A percentile compares a stretch with the other conserved stretches of the same genome.
These are phyloP conservation scores for Oncorhynchus clarkii DNA, from an alignment of 2,113 vertebrate species.

Conservation along the genomic window DNA sequence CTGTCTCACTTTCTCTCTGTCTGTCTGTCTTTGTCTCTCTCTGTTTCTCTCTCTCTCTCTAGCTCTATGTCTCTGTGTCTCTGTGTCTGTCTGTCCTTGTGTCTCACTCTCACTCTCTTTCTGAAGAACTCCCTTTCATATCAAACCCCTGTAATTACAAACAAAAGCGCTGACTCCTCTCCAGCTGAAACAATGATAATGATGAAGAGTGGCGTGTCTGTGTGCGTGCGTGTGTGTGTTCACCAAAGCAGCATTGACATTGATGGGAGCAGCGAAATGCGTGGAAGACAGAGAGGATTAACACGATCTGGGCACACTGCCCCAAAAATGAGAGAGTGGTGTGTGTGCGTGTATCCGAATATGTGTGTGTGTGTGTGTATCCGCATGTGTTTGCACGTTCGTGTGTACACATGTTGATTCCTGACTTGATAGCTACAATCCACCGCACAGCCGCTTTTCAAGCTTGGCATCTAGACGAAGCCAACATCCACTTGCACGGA, in stretches of 20 bases:
- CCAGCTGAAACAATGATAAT: slow-evolving; percentile 76
- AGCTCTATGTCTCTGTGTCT: slow-evolving; percentile 35
- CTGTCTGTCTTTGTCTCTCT: too few species aligned
- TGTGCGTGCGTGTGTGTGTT: slow-evolving; percentile 44
- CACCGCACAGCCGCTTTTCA: slow-evolving; percentile 63
- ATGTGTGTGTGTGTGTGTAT: slow-evolving; percentile 40
- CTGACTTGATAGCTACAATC: slow-evolving; percentile 63
- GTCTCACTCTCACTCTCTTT: slow-evolving; percentile 28
- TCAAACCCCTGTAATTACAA: slow-evolving; percentile 77
- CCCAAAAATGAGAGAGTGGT: slow-evolving; percentile 49
- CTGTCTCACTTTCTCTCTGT: too few species aligned
- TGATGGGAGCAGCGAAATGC: slow-evolving; percentile 65
- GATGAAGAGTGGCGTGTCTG: slow-evolving; percentile 63
- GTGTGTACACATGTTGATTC: slow-evolving; percentile 54
- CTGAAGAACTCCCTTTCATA: slow-evolving; percentile 65
- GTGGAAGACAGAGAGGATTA: slow-evolving; percentile 71
- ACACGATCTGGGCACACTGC: slow-evolving; percentile 70
- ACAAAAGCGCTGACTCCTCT: slow-evolving; percentile 75
- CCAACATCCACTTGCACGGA: slow-evolving; percentile 60
- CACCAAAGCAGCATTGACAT: slow-evolving; percentile 67
- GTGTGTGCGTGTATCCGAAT: slow-evolving; percentile 36
- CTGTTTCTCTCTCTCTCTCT: too few species aligned
- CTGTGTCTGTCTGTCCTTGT: slow-evolving; percentile 25
- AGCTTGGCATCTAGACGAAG: slow-evolving; percentile 66
- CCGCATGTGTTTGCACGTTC: slow-evolving; percentile 1